Evolutionary conservation across 2,113 vertebrate genomes (phyloP).

Genomic region (Melanotaenia duboulayi): DNA sequence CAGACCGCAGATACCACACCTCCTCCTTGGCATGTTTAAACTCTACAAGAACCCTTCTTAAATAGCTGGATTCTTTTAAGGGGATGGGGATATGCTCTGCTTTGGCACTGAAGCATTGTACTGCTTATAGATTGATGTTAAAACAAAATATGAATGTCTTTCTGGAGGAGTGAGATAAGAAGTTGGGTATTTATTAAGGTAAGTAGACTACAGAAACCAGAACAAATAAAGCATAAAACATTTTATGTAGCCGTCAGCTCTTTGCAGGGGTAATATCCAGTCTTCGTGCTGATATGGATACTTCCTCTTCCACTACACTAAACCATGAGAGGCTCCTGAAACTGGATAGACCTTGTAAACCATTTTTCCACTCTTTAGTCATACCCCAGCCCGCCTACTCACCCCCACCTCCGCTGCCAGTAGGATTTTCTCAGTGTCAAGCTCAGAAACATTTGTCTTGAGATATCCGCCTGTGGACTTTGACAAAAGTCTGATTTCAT

Average conservation of each 20-base stretch:
- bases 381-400: constrained; percentile 37
- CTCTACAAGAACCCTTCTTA: constrained; percentile 39
- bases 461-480: constrained; percentile 47
- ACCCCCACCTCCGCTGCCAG: constrained; percentile 50
- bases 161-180: constrained; percentile 6
- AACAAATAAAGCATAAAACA: constrained; percentile 16
- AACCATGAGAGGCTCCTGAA: constrained; percentile 75
- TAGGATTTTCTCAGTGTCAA: constrained; percentile 41
- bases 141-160: constrained; percentile 6
- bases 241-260: constrained; percentile 9
- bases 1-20: constrained; percentile 61
- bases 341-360: constrained; percentile 69
- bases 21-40: constrained; percentile 47
- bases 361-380: constrained; percentile 68
- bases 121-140: background rate
- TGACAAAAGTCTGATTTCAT: constrained; percentile 56
- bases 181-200: background rate
- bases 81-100: constrained; percentile 25
- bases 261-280: constrained; percentile 16
- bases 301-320: constrained; percentile 71
- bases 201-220: constrained; percentile 2
- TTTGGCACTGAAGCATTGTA: constrained; percentile 2
- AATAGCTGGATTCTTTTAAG: constrained; percentile 34
- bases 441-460: constrained; percentile 54
- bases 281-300: constrained; percentile 80